These are phyloP conservation scores for Drosophila nigrodunni DNA, from an alignment of 1,140 invertebrate species.

Conservation along the genomic window DNA sequence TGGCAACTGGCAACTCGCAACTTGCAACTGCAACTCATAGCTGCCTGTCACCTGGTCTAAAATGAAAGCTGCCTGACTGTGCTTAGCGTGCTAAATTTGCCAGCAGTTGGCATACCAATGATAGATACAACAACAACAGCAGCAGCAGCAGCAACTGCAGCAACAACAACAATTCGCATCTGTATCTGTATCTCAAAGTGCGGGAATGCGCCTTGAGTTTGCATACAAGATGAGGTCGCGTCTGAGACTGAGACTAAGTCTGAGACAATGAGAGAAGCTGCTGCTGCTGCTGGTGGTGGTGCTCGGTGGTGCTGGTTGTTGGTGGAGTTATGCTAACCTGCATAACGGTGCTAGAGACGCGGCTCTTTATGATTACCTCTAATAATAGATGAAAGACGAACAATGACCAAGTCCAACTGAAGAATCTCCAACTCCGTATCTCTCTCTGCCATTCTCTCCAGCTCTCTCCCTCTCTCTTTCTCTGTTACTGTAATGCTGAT, in stretches of 20 bases:
- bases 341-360: slow-evolving; percentile 71
- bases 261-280: slow-evolving; percentile 35
- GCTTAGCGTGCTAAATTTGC: slow-evolving; percentile 75
- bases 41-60: slow-evolving; percentile 70
- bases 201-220: slow-evolving; percentile 62
- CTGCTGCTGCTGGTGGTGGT: slow-evolving; percentile 24
- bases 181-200: slow-evolving; percentile 59
- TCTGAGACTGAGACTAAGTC: slow-evolving; percentile 1
- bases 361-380: slow-evolving; percentile 76
- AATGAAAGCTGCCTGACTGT: slow-evolving; percentile 66
- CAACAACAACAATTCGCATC: slow-evolving; percentile 26
- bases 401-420: slow-evolving; percentile 36
- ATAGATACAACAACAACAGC: slow-evolving; percentile 50
- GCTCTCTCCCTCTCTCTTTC: background rate
- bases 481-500: slow-evolving; percentile 65
- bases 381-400: slow-evolving; percentile 62
- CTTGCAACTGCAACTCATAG: slow-evolving; percentile 62
- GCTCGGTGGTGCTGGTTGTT: background rate
- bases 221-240: slow-evolving; percentile 74
- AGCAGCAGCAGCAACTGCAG: slow-evolving; percentile 22
- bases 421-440: background rate
- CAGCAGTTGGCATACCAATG: slow-evolving; percentile 72
- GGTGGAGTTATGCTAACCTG: slow-evolving; percentile 64
- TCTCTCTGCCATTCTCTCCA: background rate
- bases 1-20: background rate